Evolutionary conservation across 2,797 vertebrate species (phyloP).

Genomic region (Clarias platycephalus): DNA sequence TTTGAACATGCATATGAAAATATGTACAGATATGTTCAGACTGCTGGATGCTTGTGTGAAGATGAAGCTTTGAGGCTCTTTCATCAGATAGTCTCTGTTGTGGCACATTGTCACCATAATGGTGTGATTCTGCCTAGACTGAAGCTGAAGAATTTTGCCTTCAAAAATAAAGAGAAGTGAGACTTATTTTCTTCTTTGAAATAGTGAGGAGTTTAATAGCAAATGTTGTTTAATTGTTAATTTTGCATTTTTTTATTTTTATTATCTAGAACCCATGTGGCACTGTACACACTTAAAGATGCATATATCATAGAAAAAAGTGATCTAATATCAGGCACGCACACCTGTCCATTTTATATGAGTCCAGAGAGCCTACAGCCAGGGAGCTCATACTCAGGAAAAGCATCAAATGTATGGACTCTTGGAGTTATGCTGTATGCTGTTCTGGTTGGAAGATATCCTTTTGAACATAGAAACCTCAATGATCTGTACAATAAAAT

Average conservation of each 20-base stretch:
- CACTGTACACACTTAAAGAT: conserved; percentile 81
- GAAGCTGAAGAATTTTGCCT: conserved; percentile 83
- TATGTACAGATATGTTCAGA: conserved; percentile 81
- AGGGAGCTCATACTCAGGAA: conserved; percentile 81
- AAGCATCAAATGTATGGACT: conserved; percentile 84
- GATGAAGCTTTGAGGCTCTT: conserved; percentile 82
- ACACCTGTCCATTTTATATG: conserved; percentile 80
- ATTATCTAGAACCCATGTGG: conserved; percentile 72
- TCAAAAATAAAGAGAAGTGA: conserved; percentile 83
- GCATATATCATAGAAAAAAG: conserved; percentile 80
- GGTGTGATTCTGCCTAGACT: conserved; percentile 81
- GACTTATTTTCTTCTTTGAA: conserved; percentile 17
- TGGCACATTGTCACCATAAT: conserved; percentile 82
- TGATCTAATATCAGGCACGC: conserved; percentile 80
- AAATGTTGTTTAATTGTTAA: not conserved
- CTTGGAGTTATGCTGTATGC: conserved; percentile 86
- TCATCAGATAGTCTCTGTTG: conserved; percentile 82
- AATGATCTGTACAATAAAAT: conserved; percentile 28
- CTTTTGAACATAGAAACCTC: conserved; percentile 49
- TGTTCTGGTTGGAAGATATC: conserved; percentile 82
- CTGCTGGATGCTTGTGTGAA: conserved; percentile 81
- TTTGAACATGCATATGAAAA: conserved; percentile 82
- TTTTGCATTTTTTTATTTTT: conserved; percentile 9
- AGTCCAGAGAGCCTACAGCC: conserved; percentile 84
- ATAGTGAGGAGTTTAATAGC: not conserved